A percentile compares a stretch with the other conserved stretches of the same genome.
Conservation (phyloP, 2,888 invertebrate genomes). For the Rhamnusium bicolor region DNA sequence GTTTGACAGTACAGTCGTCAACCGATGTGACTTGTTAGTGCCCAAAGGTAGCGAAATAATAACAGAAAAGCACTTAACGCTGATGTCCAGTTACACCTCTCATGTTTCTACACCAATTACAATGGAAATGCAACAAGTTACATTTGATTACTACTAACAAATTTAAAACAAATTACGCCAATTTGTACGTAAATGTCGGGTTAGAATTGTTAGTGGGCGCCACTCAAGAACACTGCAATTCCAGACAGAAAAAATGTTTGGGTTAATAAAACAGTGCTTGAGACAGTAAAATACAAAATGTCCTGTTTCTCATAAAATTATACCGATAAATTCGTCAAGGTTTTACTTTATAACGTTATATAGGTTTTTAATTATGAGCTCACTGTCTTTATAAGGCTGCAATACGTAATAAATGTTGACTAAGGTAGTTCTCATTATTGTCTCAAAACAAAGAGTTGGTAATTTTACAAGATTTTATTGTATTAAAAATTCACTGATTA, state of each 20-base stretch:
- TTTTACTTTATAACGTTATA: neutral
- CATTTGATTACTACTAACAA: conserved; percentile 2
- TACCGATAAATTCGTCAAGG: neutral
- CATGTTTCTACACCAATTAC: neutral
- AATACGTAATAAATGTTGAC: neutral
- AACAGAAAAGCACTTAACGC: too few species aligned
- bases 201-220: conserved; percentile 7
- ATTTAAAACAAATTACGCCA: conserved; percentile 21
- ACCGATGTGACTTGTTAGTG: too few species aligned
- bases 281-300: neutral
- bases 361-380: neutral
- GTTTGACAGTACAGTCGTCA: too few species aligned
- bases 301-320: conserved; percentile 1
- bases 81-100: neutral
- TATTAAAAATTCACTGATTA: neutral
- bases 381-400: neutral
- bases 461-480: neutral
- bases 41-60: too few species aligned
- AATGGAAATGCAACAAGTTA: neutral
- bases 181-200: conserved; percentile 16
- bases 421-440: neutral
- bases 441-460: conserved; percentile 1
- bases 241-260: neutral
- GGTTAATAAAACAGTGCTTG: conserved; percentile 1
- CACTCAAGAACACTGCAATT: neutral